A percentile compares a stretch with the other conserved stretches of the same genome.
Conservation (phyloP, 2,113 vertebrate species). For the Hypanus sabinus region DNA sequence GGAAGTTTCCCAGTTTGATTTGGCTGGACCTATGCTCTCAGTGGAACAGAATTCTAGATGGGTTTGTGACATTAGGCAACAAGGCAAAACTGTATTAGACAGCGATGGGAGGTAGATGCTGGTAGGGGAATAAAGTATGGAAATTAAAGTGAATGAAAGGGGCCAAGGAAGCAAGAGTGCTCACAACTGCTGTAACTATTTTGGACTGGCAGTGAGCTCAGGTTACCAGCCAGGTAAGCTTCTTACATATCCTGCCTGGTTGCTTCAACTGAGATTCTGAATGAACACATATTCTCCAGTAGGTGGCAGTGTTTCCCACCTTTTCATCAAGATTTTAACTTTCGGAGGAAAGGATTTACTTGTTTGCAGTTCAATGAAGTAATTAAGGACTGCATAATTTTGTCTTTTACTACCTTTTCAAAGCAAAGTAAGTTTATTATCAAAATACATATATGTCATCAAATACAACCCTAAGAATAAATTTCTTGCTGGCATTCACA, state of each 20-base stretch:
- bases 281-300: neutral
- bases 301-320: conserved; percentile 4
- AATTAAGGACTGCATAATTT: neutral
- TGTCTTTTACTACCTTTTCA: neutral
- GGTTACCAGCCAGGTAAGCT: neutral
- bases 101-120: neutral
- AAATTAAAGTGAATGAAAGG: neutral
- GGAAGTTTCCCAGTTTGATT: neutral
- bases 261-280: neutral
- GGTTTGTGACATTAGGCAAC: neutral
- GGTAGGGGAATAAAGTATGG: neutral
- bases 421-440: too few relatives aligned
- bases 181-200: neutral
- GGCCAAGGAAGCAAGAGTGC: neutral
- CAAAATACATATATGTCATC: too few relatives aligned
- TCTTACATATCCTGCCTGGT: neutral
- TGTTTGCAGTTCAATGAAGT: neutral
- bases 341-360: neutral
- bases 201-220: neutral
- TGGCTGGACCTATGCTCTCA: neutral
- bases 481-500: too few relatives aligned
- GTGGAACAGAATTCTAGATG: neutral
- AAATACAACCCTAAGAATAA: too few relatives aligned
- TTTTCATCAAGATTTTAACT: neutral
- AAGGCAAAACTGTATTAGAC: neutral